Base-by-base conservation (phyloP, 1,140 invertebrate species). In the Plodia interpunctella region DNA sequence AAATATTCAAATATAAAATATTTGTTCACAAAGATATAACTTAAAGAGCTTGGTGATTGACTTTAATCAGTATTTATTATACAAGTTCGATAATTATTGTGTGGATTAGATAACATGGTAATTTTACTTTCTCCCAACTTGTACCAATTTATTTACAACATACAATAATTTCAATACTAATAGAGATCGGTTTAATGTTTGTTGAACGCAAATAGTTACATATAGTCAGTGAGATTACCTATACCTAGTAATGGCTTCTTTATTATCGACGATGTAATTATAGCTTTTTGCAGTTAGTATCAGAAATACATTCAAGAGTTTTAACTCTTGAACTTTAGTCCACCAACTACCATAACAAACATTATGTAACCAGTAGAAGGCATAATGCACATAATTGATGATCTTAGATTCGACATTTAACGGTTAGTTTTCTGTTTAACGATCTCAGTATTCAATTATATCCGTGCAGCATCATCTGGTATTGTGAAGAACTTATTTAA, bases 11-110 rank as follows among this genome's bases (percentile, higher is more conserved):
- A 25, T 25, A 6, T 25, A 3, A 25, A 25, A 25, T 25, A 3
- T 6, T 25, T 13, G 10, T n/a, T 44, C 13, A 17, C 15, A 15
- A 15, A 15, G 15, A 44, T 44, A n/a, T 17, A 11, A 44, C 13
- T 44, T 44, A 17, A 44, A 15, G 2, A 15, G 38, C 13, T 15
- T 44, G 13, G 2, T 44, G 38, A 44, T 44, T 44, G 38, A 35
- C 38, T 15, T 13, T 17, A 44, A 3, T 44, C 13, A 44, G 15
- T 44, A 44, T 44, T n/a, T n/a, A 25, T 6, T 3, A 25, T 25
- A 44, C 38, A 44, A 44, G 15, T 15, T 44, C n/a, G 38, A 44
- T 44, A 44, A 44, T 44, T 44, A 44, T 44, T 32, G 9, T 32
- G 11, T 32, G 30, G 30, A 32, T 17, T 44, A 44, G 38, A 44